phyloP scores from a whole-genome alignment of 2,888 invertebrate species.

The Doris montereyensis region DNA sequence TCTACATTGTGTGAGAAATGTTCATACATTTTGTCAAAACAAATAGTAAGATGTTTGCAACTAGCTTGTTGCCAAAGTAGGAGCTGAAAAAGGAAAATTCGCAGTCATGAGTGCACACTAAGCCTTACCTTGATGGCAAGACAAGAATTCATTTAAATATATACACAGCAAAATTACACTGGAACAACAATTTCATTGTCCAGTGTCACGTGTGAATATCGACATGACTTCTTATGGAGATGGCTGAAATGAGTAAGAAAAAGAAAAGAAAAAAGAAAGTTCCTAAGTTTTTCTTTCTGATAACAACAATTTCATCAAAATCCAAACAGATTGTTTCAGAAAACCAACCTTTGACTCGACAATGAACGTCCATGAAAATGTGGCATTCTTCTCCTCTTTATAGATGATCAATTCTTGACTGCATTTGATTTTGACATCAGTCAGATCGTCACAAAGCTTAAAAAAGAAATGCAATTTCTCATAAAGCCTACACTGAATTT shows the following conservation, averaged over 20 bases:
- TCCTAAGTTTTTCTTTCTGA: no score
- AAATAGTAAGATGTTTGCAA: no score
- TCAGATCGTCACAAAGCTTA: constrained; percentile 61
- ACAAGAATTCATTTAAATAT: no score
- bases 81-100: no score
- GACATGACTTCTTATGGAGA: constrained; percentile 53
- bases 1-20: no score
- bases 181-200: constrained; percentile 45
- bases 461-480: no score
- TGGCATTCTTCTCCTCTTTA: constrained; percentile 60
- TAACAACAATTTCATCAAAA: neutral
- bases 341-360: constrained; percentile 52
- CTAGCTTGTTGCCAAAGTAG: no score
- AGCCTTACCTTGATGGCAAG: no score
- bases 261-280: neutral
- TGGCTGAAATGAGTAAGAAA: constrained; percentile 46
- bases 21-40: no score
- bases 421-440: no score
- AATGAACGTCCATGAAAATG: constrained; percentile 60
- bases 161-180: neutral
- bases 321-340: neutral
- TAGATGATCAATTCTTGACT: constrained; percentile 53
- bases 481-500: no score
- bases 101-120: no score
- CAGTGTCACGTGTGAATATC: constrained; percentile 63